Percentiles rank a stretch among this genome's conserved stretches.
Evolutionary conservation across 2,797 vertebrate species (phyloP).

Genomic region (Gymnothorax javanicus): DNA sequence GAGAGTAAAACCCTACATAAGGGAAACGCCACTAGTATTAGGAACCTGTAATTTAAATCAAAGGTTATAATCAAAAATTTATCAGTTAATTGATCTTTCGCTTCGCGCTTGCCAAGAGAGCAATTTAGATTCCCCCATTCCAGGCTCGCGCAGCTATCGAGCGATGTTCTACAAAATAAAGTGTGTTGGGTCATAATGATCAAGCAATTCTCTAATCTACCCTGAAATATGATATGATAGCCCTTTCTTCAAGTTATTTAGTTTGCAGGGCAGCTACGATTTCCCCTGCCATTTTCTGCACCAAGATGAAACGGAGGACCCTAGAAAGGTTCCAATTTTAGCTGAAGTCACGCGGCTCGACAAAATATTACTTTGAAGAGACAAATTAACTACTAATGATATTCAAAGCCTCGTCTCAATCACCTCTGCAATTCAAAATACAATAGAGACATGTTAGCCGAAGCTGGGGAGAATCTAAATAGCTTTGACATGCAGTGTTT

Average conservation of each 20-base stretch:
- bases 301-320: constrained; percentile 1
- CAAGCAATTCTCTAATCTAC: constrained; percentile 50
- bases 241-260: constrained; percentile 32
- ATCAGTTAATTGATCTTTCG: constrained; percentile 64
- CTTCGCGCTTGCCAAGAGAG: constrained; percentile 51
- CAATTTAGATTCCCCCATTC: constrained; percentile 48
- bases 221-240: constrained; percentile 47
- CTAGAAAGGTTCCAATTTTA: constrained; percentile 35
- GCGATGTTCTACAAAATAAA: constrained; percentile 51
- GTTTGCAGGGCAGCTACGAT: constrained; percentile 20
- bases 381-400: constrained; percentile 30
- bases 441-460: constrained; percentile 15
- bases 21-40: constrained; percentile 43
- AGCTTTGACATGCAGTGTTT: constrained; percentile 5
- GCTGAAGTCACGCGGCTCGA: constrained; percentile 12
- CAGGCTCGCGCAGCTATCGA: constrained; percentile 41
- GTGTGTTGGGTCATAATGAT: constrained; percentile 53
- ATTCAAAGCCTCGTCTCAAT: constrained; percentile 11
- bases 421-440: constrained; percentile 18
- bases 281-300: constrained; percentile 15
- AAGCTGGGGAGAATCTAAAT: neutral
- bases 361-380: constrained; percentile 33
- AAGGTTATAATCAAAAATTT: constrained; percentile 56
- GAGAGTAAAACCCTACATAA: constrained; percentile 30
- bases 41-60: constrained; percentile 59